Conservation (phyloP, 2,888 invertebrate species). For the Cephonodes hylas region DNA sequence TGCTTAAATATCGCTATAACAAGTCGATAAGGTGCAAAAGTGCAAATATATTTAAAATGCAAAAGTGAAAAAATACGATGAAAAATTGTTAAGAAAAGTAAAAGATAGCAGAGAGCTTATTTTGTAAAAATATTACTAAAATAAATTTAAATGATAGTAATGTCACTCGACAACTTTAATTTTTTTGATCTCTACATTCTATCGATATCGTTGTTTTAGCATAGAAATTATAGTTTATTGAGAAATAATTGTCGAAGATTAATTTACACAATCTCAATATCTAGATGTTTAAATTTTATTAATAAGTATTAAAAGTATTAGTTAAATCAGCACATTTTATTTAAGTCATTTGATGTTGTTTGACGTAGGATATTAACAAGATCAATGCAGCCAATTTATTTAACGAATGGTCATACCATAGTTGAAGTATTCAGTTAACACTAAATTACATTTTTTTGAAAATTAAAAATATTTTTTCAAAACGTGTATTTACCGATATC, state of each 20-base stretch:
- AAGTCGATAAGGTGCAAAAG: not conserved
- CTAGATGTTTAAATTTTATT: not conserved
- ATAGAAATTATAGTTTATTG: not conserved
- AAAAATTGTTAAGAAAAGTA: not conserved
- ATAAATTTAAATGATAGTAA: not conserved
- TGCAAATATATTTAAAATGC: not conserved
- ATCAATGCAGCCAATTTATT: not conserved
- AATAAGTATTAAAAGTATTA: not conserved
- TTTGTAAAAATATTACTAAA: conserved; percentile 11
- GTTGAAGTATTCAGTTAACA: not conserved
- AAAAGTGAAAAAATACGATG: not conserved
- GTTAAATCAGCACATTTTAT: not conserved
- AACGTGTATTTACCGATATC: not conserved
- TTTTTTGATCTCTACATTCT: conserved; percentile 6
- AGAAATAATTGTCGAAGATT: not conserved
- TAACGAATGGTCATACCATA: not conserved
- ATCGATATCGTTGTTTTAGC: not conserved
- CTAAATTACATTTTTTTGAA: not conserved
- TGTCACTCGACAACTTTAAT: conserved; percentile 6
- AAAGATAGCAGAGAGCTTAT: conserved; percentile 13
- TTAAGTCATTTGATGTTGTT: not conserved
- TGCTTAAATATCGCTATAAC: not conserved
- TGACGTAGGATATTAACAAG: too few relatives aligned
- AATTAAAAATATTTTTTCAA: too few relatives aligned
- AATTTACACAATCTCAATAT: not conserved